These are phyloP conservation scores for Orthosia gothica DNA, from an alignment of 2,888 invertebrate genomes.

Conservation along the genomic window DNA sequence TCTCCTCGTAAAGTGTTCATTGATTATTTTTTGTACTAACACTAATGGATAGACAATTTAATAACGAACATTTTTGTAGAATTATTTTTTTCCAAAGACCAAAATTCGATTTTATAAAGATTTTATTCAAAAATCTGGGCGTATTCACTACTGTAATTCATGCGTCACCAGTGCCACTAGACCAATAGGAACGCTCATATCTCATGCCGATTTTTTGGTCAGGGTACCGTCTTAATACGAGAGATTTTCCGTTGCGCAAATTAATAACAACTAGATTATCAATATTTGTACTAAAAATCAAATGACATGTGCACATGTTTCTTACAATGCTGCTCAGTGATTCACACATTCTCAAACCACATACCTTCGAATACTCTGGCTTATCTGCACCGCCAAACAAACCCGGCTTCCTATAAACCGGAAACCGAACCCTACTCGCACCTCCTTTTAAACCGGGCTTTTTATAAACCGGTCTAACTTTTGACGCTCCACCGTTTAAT, in stretches of 20 bases:
- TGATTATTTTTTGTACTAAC: too few relatives aligned
- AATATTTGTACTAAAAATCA: neutral
- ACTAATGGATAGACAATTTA: too few relatives aligned
- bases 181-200: too few relatives aligned
- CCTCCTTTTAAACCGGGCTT: constrained; percentile 74
- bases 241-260: neutral
- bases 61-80: too few relatives aligned
- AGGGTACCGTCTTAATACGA: too few relatives aligned
- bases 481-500: constrained; percentile 72
- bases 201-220: too few relatives aligned
- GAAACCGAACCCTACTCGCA: constrained; percentile 51
- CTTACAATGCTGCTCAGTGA: neutral
- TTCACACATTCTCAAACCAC: constrained; percentile 26
- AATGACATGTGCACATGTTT: neutral
- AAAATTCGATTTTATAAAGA: too few relatives aligned
- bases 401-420: constrained; percentile 75
- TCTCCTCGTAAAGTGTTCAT: too few relatives aligned
- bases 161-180: too few relatives aligned
- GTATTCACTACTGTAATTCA: too few relatives aligned
- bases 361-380: constrained; percentile 73
- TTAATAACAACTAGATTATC: neutral
- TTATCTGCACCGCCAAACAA: constrained; percentile 70
- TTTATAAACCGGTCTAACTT: constrained; percentile 68
- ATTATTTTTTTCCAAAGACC: too few relatives aligned
- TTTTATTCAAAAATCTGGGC: too few relatives aligned